Evolutionary conservation across 2,113 vertebrate species (phyloP).

Genomic region (Campylomormyrus tamandua): DNA sequence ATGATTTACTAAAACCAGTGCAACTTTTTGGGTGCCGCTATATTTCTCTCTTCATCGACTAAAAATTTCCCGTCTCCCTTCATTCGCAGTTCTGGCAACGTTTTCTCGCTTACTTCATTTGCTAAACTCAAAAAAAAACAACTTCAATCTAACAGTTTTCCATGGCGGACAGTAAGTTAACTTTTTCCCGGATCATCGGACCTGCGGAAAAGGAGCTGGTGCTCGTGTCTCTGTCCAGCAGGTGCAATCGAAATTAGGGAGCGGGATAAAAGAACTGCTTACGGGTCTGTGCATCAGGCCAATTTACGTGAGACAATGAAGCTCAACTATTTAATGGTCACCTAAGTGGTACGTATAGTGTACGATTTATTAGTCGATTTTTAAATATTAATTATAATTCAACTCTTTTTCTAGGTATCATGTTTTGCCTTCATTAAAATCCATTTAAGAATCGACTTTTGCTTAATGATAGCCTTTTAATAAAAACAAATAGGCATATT

Average conservation of each 20-base stretch:
- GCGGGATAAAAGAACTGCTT: not conserved
- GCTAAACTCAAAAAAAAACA: not conserved
- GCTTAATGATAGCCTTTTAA: not conserved
- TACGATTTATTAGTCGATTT: not conserved
- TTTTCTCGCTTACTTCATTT: not conserved
- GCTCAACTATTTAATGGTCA: not conserved
- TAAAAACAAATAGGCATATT: not conserved
- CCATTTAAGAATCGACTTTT: not conserved
- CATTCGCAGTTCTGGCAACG: constrained; percentile 25
- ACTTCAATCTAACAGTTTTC: not conserved
- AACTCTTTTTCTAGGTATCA: not conserved
- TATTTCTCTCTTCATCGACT: constrained; percentile 48
- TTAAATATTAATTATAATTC: not conserved
- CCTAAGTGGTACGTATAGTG: not conserved
- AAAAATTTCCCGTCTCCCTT: constrained; percentile 47
- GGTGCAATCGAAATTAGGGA: not conserved
- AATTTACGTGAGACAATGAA: not conserved
- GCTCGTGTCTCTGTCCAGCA: not conserved
- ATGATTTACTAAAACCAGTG: constrained; percentile 84
- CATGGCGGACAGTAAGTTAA: not conserved
- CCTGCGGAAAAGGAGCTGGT: not conserved
- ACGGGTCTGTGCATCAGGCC: not conserved
- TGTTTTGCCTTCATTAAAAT: not conserved
- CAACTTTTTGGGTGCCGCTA: constrained; percentile 70
- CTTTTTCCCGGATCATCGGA: not conserved